A percentile compares a stretch with the other conserved stretches of the same genome.
These are phyloP conservation scores for Alcis repandata DNA, from an alignment of 2,888 invertebrate species.

Conservation along the genomic window DNA sequence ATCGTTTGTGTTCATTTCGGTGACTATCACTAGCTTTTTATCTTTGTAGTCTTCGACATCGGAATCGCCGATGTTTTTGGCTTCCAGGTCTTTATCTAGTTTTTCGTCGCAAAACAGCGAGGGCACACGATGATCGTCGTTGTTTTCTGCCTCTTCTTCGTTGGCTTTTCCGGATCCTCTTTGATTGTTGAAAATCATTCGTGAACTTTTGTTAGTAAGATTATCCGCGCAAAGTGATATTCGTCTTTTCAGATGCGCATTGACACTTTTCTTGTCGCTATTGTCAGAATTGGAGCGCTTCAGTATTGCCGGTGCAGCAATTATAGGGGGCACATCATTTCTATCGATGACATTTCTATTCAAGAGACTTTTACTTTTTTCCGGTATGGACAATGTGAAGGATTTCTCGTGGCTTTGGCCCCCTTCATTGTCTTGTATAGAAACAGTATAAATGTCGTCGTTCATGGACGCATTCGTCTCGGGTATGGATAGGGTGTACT, in stretches of 20 bases:
- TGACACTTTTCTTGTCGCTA: constrained; percentile 72
- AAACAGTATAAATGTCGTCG: constrained; percentile 85
- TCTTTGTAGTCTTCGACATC: constrained; percentile 75
- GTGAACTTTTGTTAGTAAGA: constrained; percentile 63
- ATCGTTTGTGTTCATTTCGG: constrained; percentile 49
- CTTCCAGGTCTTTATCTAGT: constrained; percentile 78
- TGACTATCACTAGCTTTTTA: constrained; percentile 48
- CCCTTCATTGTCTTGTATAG: constrained; percentile 82
- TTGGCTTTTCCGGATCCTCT: constrained; percentile 56
- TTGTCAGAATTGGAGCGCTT: constrained; percentile 83
- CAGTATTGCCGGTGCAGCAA: constrained; percentile 81
- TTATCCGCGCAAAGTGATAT: constrained; percentile 80
- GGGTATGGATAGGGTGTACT: constrained; percentile 82
- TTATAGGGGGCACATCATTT: constrained; percentile 65
- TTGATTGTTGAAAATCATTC: constrained; percentile 54
- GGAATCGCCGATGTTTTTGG: constrained; percentile 70
- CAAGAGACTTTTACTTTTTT: constrained; percentile 79
- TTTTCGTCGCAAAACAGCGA: constrained; percentile 84
- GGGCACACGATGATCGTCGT: constrained; percentile 80
- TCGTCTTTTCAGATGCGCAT: constrained; percentile 74
- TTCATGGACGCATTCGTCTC: constrained; percentile 84
- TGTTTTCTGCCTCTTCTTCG: constrained; percentile 59
- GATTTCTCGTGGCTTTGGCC: constrained; percentile 74
- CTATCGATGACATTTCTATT: constrained; percentile 74
- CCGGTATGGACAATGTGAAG: constrained; percentile 80